Evolutionary conservation across 2,888 invertebrate genomes (phyloP), one percentile per base, ranked within the genome.

Genomic region (Seira musarum): DNA sequence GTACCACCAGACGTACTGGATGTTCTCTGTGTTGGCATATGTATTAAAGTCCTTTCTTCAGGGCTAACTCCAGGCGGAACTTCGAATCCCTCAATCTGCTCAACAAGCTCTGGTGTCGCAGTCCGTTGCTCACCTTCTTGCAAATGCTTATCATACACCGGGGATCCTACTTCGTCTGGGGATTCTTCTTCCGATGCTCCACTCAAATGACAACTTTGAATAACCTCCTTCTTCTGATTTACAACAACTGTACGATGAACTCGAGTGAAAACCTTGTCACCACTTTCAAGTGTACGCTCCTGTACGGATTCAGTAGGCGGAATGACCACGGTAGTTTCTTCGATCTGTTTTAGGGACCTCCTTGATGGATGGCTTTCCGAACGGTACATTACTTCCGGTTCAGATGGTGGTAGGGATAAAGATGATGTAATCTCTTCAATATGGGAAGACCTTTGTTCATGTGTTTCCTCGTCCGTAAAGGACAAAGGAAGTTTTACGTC

Each of bases 401-500:
- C 1, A 19, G 15, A 2, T 49, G 49, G 2, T 2, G 74, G 25
- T 35, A 66, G 30, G 25, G 60, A 22, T 64, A 64, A 8, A 24
- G 46, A 8, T 64, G 24, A n/a, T n/a, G 57, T 15, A 13, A 61
- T 35, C 19, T 60, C 74, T 30, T 46, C n/a, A 13, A 64, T 40
- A 21, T 60, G 63, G 15, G 25, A 6, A 69, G n/a, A n/a, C n/a
- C n/a, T n/a, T n/a, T n/a, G n/a, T 57, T 15, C 6, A 3, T 8
- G 5, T 17, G 13, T 67, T 6, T 67, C 24, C 19, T 53, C 57
- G 21, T 73, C 46, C 25, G 35, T 40, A n/a, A n/a, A n/a, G 1
- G 25, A 15, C 10, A 49, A 46, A n/a, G 63, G 13, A 87, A 90
- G 88, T 73, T 88, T 88, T 0, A 89, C 85, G 74, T 89, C 88